A percentile compares a stretch with the other conserved stretches of the same genome.
Conservation (phyloP, 2,888 invertebrate species). For the Sycophila texana region DNA sequence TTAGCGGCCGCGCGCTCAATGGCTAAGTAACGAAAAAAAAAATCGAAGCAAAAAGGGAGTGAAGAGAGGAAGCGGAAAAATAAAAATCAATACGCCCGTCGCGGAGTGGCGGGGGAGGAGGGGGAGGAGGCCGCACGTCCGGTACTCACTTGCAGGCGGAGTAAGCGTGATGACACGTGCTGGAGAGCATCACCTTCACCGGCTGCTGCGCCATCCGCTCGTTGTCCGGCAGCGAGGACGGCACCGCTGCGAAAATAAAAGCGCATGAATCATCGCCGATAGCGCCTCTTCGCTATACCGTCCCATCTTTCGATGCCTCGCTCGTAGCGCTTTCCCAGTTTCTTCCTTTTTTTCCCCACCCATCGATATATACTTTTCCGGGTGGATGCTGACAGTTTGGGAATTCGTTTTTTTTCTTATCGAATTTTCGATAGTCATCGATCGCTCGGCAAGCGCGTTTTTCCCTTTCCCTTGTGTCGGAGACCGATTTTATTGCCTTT, state of each 20-base stretch:
- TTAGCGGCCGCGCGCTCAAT: no score
- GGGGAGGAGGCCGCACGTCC: background rate
- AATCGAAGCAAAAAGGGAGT: background rate
- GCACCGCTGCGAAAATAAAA: constrained; percentile 54
- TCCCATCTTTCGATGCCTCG: no score
- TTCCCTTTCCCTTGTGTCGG: no score
- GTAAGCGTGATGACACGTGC: constrained; percentile 89
- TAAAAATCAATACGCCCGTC: constrained; percentile 8
- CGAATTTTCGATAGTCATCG: no score
- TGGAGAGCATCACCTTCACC: constrained; percentile 83
- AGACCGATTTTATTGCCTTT: no score
- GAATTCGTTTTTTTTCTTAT: no score
- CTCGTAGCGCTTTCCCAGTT: no score
- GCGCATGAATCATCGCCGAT: background rate
- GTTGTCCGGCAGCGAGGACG: constrained; percentile 60
- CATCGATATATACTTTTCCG: no score
- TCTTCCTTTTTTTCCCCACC: no score
- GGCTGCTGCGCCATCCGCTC: constrained; percentile 72
- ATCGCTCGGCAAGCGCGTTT: no score
- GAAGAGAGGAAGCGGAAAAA: background rate
- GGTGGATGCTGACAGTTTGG: no score
- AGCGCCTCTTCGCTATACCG: no score
- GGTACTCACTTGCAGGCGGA: constrained; percentile 72
- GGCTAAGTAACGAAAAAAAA: background rate
- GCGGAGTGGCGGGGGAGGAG: background rate